Base-by-base conservation (phyloP, 2,888 invertebrate species). In the Arrhopalites spinosus region DNA sequence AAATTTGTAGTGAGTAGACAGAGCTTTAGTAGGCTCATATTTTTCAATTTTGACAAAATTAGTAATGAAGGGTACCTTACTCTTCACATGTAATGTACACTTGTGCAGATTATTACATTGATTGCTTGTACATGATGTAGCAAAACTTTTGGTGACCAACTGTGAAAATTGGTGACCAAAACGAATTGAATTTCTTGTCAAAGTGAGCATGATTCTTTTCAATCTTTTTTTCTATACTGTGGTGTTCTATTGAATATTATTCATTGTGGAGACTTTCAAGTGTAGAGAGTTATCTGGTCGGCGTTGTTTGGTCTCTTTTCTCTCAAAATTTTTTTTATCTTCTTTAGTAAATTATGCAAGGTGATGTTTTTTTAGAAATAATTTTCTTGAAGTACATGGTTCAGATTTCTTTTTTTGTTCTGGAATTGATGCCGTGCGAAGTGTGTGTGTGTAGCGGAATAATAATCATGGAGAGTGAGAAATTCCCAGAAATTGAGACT, bases 131-230 rank as follows among this genome's bases (percentile, higher is more conserved):
- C 36, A 36, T 36, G 53, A 23, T 23, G 25, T 17, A 25, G 25
- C 23, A 59, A 25, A 59, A 25, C 11, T 59, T 23, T 23, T 17
- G 53, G 53, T 27, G 59, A 27, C 25, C 23, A 23, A 59, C 59
- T 59, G 59, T 59, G 59, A 59, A 59, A 59, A 59, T 59, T 59
- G 59, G 59, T 27, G 13, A 59, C 59, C 59, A 25, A 59, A 15
- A 59, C 59, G 59, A 59, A 59, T 59, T 13, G 59, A 59, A 25
- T 59, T 25, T n/a, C 3, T 5, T n/a, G 17, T n/a, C 50, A 50
- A 50, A 50, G 50, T 50, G 50, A 13, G 50, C 8, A 50, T 50
- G 50, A 50, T 50, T 17, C 8, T 59, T 25, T 27, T 25, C 13
- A 25, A 59, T 27, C 7, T 25, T 20, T 59, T 1, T 59, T 5